Percentiles rank a stretch among this genome's conserved stretches.
phyloP scores from a whole-genome alignment of 2,797 vertebrate genomes.

The Siniperca undulata region DNA sequence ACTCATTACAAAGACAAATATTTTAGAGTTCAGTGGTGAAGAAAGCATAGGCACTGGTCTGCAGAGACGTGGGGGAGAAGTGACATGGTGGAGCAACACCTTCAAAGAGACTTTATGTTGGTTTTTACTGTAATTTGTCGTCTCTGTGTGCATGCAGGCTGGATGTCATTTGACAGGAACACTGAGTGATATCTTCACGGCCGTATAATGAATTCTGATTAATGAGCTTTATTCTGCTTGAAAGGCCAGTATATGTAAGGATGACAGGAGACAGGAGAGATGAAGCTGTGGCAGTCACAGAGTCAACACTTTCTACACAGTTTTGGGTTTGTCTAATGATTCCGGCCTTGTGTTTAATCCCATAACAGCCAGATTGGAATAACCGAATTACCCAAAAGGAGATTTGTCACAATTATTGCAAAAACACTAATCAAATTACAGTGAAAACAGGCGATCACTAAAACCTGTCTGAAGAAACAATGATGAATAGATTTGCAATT shows the following conservation, averaged over 20 bases:
- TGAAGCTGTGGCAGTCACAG: neutral
- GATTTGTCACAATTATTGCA: conserved; percentile 54
- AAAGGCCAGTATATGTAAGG: neutral
- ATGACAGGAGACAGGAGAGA: neutral
- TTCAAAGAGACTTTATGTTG: neutral
- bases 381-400: conserved; percentile 46
- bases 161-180: no score
- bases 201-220: neutral
- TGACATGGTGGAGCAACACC: neutral
- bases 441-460: conserved; percentile 9
- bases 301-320: neutral
- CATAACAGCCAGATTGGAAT: conserved; percentile 22
- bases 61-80: no score
- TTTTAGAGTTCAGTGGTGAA: no score
- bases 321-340: conserved; percentile 10
- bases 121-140: neutral
- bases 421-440: conserved; percentile 52
- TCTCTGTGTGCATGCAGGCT: no score
- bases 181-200: neutral
- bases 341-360: conserved; percentile 28
- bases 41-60: no score
- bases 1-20: no score
- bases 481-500: conserved; percentile 61
- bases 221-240: neutral
- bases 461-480: conserved; percentile 38